phyloP scores from a whole-genome alignment of 2,888 invertebrate species.

The Nomada hirtipes region DNA sequence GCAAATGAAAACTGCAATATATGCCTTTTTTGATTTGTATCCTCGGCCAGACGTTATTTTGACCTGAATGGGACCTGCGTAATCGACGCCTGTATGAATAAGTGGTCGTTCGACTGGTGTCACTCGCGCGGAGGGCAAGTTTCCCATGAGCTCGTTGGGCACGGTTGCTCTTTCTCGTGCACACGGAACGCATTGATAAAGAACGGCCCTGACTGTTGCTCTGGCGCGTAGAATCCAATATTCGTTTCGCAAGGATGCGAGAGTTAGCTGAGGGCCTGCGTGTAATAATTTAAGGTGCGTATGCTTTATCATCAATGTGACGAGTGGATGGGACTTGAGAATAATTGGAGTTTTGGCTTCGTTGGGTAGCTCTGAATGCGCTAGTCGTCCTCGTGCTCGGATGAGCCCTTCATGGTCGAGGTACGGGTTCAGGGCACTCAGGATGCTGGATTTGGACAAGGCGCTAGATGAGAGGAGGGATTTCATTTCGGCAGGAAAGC shows the following conservation, averaged over 20 bases:
- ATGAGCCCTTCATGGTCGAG: neutral
- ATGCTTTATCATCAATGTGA: neutral
- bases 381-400: neutral
- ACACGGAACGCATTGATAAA: conserved; percentile 29
- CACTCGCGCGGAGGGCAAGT: conserved; percentile 20
- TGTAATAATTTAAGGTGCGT: neutral
- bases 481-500: neutral
- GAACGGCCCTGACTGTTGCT: conserved; percentile 1
- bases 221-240: conserved; percentile 39
- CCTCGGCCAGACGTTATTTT: conserved; percentile 9
- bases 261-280: conserved; percentile 3
- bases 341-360: neutral
- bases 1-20: conserved; percentile 38
- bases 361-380: neutral
- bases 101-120: conserved; percentile 9
- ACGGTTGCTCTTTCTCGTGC: neutral
- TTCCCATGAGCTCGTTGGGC: conserved; percentile 34
- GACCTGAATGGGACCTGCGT: conserved; percentile 38
- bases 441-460: neutral
- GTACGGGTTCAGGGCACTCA: neutral
- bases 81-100: conserved; percentile 35
- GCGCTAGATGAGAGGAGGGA: neutral
- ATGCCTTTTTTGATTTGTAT: conserved; percentile 23
- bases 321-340: neutral
- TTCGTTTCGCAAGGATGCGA: neutral